Evolutionary conservation across 1,140 invertebrate genomes (phyloP).

Genomic region (Oppia nitens): DNA sequence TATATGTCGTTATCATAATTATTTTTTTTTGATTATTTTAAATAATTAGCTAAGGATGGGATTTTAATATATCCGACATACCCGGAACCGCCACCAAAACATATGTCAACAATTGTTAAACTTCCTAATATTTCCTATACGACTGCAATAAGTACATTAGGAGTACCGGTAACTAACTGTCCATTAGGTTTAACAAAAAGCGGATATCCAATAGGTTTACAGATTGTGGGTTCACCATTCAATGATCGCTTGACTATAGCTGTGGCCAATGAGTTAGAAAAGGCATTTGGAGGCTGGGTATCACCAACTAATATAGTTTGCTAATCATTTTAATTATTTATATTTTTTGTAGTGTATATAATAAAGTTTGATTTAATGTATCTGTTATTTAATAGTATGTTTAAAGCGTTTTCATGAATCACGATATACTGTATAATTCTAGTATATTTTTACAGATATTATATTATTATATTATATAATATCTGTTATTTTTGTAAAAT

Average conservation of each 20-base stretch:
- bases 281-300: constrained; percentile 25
- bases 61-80: constrained; percentile 68
- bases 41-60: constrained; percentile 36
- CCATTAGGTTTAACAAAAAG: constrained; percentile 16
- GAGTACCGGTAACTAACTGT: constrained; percentile 18
- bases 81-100: constrained; percentile 60
- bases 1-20: too few species aligned
- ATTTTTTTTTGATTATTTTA: not conserved
- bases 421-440: too few species aligned
- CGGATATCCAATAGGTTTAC: constrained; percentile 18
- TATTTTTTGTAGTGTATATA: too few species aligned
- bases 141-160: constrained; percentile 15
- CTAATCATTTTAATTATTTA: too few species aligned
- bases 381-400: too few species aligned
- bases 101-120: constrained; percentile 56
- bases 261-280: constrained; percentile 24
- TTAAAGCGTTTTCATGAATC: too few species aligned
- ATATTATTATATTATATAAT: too few species aligned
- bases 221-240: constrained; percentile 19
- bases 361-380: too few species aligned
- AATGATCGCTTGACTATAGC: constrained; percentile 23
- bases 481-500: too few species aligned
- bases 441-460: too few species aligned
- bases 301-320: not conserved
- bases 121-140: constrained; percentile 66